Evolutionary conservation across 2,888 invertebrate genomes (phyloP).

Genomic region (Apomyelois bistriatella): DNA sequence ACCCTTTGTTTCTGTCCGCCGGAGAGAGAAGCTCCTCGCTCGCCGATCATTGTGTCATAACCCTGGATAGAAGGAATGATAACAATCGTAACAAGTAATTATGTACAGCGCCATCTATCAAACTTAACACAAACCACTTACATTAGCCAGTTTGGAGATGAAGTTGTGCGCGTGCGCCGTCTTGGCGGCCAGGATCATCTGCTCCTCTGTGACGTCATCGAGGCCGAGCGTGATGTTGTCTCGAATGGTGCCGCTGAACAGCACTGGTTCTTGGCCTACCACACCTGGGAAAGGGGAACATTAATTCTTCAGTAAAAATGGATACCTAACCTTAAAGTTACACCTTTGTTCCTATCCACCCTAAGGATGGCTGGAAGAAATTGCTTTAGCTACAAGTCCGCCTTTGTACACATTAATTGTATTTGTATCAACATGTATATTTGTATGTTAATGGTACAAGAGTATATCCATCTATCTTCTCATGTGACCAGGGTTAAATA

Average conservation of each 20-base stretch:
- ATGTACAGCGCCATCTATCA: neutral
- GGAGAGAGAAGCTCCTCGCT: slow-evolving; percentile 87
- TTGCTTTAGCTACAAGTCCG: too few species aligned
- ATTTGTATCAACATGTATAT: too few species aligned
- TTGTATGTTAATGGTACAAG: too few species aligned
- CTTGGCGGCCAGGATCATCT: slow-evolving; percentile 84
- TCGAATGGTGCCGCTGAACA: slow-evolving; percentile 89
- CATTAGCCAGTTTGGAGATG: slow-evolving; percentile 84
- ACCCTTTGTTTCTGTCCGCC: slow-evolving; percentile 92
- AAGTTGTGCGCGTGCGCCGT: slow-evolving; percentile 88
- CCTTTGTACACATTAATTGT: too few species aligned
- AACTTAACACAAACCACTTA: slow-evolving; percentile 42
- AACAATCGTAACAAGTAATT: too few species aligned
- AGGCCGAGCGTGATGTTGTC: slow-evolving; percentile 86
- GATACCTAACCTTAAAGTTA: too few species aligned
- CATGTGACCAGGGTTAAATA: too few species aligned
- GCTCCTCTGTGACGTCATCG: slow-evolving; percentile 79
- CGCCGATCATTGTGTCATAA: slow-evolving; percentile 88
- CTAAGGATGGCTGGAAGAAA: too few species aligned
- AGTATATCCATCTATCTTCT: too few species aligned
- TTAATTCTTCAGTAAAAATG: too few species aligned
- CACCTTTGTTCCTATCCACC: too few species aligned
- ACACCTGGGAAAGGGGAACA: too few species aligned
- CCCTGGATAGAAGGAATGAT: slow-evolving; percentile 67
- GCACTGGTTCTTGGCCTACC: slow-evolving; percentile 92